Evolutionary conservation across 2,797 vertebrate genomes (phyloP).

Genomic region (Melanotaenia pygmaea): DNA sequence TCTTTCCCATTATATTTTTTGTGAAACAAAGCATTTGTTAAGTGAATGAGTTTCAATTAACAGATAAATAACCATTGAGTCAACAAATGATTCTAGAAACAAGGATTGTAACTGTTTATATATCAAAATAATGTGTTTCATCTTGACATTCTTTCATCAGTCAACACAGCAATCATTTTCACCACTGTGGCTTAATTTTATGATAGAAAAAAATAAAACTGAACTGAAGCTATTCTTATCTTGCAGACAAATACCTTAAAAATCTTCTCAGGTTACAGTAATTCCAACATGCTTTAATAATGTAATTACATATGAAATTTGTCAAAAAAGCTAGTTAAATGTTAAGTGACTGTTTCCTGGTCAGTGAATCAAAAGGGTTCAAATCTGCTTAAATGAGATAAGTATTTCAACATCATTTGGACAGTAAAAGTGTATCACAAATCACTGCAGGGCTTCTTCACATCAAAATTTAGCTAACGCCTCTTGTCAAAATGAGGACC

Average conservation of each 20-base stretch:
- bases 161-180: not conserved
- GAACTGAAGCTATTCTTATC: not conserved
- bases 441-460: constrained; percentile 38
- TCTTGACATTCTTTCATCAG: not conserved
- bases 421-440: constrained; percentile 55
- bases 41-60: constrained; percentile 40
- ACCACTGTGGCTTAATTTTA: not conserved
- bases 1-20: constrained; percentile 21
- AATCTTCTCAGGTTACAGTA: not conserved
- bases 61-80: constrained; percentile 20
- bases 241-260: not conserved
- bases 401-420: constrained; percentile 28
- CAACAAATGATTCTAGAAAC: not conserved
- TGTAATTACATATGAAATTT: not conserved
- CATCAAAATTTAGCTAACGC: constrained; percentile 60
- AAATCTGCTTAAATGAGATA: constrained; percentile 19
- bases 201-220: not conserved
- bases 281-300: not conserved
- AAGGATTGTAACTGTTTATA: not conserved
- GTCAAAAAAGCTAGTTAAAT: not conserved
- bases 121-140: not conserved
- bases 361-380: constrained; percentile 20
- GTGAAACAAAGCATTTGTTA: constrained; percentile 33
- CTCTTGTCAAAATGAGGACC: constrained; percentile 37
- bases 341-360: not conserved